These are phyloP conservation scores for Agrochola litura DNA, from an alignment of 2,888 invertebrate species.

Conservation along the genomic window DNA sequence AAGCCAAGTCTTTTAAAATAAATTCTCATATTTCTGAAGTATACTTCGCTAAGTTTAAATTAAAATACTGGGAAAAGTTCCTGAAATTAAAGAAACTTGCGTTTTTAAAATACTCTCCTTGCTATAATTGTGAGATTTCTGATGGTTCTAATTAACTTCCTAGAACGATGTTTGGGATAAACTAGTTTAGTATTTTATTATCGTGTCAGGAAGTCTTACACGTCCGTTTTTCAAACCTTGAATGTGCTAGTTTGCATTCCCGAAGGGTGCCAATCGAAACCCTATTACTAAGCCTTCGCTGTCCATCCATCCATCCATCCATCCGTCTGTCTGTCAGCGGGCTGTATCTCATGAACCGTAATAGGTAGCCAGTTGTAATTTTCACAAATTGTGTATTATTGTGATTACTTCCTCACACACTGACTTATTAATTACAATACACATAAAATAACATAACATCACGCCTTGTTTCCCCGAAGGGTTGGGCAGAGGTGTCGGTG, in stretches of 20 bases:
- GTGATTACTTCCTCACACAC: no score
- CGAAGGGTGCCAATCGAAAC: no score
- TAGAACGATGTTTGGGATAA: neutral
- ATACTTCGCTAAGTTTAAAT: conserved; percentile 55
- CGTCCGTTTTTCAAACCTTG: neutral
- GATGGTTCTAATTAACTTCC: conserved; percentile 38
- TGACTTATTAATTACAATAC: no score
- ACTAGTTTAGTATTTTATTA: neutral
- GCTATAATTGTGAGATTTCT: conserved; percentile 47
- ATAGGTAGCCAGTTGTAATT: no score
- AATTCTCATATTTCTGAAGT: conserved; percentile 44
- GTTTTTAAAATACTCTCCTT: conserved; percentile 34
- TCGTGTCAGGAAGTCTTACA: neutral
- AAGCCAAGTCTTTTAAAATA: conserved; percentile 32
- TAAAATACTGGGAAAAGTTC: conserved; percentile 52
- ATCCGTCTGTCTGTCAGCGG: no score
- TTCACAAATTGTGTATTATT: no score
- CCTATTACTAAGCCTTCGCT: no score
- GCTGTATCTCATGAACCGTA: no score
- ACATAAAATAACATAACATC: no score
- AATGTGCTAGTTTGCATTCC: neutral
- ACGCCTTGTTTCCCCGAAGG: no score
- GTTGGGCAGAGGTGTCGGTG: no score
- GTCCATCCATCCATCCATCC: no score
- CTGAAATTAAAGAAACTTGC: conserved; percentile 46